phyloP scores from a whole-genome alignment of 1,140 invertebrate species.

The Camponotus vicinus region DNA sequence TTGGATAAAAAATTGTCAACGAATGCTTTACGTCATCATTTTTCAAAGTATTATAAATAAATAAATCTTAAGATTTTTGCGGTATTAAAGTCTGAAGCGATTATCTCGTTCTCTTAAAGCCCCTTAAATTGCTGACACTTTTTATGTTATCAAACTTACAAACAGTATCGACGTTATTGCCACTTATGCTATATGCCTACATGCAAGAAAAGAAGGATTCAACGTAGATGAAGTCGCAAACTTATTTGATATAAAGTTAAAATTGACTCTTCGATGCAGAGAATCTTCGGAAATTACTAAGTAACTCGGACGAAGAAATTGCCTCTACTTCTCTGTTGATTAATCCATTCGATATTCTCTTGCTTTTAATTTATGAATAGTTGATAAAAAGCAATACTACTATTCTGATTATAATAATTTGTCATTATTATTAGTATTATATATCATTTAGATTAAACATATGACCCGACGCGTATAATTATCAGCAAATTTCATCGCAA shows the following conservation, averaged over 20 bases:
- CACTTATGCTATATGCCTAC: constrained; percentile 4
- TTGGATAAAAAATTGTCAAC: neutral
- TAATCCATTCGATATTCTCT: neutral
- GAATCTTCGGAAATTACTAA: constrained; percentile 72
- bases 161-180: constrained; percentile 58
- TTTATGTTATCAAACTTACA: constrained; percentile 34
- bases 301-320: constrained; percentile 67
- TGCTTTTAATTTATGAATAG: neutral
- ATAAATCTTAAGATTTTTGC: neutral
- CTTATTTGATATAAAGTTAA: constrained; percentile 75
- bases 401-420: neutral
- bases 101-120: neutral
- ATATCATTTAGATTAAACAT: neutral
- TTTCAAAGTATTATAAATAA: neutral
- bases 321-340: constrained; percentile 18
- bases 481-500: neutral
- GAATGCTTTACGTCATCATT: neutral
- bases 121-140: no score
- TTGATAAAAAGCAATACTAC: neutral
- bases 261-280: constrained; percentile 74
- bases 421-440: neutral
- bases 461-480: neutral
- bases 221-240: constrained; percentile 63
- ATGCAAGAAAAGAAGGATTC: constrained; percentile 48
- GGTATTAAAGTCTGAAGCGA: neutral